Conservation (phyloP, 2,888 invertebrate species). For the Nematopogon swammerdamellus region DNA sequence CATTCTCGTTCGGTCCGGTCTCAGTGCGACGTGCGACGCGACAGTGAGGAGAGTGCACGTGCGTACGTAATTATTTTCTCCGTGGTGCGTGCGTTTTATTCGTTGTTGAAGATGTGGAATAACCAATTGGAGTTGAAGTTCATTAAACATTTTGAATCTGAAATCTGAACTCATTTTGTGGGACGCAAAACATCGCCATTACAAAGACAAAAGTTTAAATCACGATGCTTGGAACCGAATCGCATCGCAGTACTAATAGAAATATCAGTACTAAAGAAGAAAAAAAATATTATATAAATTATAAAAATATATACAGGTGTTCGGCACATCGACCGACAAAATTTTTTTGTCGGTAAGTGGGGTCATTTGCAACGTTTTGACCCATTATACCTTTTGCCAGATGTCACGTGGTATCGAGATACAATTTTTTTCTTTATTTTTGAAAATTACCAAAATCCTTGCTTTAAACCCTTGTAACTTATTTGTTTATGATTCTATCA, state of each 20-base stretch:
- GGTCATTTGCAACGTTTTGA: too few species aligned
- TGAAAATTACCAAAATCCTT: too few species aligned
- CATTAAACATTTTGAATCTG: slow-evolving; percentile 7
- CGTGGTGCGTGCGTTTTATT: not conserved
- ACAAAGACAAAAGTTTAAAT: slow-evolving; percentile 8
- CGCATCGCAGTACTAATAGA: slow-evolving; percentile 5
- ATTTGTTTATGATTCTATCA: too few species aligned
- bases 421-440: too few species aligned
- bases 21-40: slow-evolving; percentile 6
- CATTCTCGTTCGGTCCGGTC: slow-evolving; percentile 7
- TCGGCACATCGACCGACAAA: too few species aligned
- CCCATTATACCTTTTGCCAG: too few species aligned
- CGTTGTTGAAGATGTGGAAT: not conserved
- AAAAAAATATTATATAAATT: slow-evolving; percentile 10
- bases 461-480: too few species aligned
- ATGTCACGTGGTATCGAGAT: too few species aligned
- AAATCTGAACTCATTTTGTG: slow-evolving; percentile 8
- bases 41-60: not conserved
- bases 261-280: slow-evolving; percentile 10
- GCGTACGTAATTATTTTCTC: too few species aligned
- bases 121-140: slow-evolving; percentile 8
- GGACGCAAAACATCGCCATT: slow-evolving; percentile 7
- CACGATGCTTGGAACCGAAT: slow-evolving; percentile 7
- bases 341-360: too few species aligned
- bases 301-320: slow-evolving; percentile 7